Evolutionary conservation across 2,113 vertebrate genomes (phyloP).

Genomic region (Paramisgurnus dabryanus): DNA sequence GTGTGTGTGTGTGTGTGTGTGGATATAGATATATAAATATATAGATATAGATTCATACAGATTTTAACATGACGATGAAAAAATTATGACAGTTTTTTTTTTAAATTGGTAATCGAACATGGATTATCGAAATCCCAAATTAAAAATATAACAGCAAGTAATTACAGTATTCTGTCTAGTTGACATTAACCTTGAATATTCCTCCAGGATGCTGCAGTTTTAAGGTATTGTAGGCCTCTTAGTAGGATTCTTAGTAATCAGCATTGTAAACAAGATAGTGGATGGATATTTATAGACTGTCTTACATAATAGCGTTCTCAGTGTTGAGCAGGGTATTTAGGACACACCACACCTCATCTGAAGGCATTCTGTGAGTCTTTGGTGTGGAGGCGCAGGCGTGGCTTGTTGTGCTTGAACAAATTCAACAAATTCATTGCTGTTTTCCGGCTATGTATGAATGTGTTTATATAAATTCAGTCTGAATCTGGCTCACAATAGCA

Average conservation of each 20-base stretch:
- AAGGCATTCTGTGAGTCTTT: conserved; percentile 34
- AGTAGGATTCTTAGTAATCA: conserved; percentile 13
- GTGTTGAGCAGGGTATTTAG: conserved; percentile 41
- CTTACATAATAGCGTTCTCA: conserved; percentile 50
- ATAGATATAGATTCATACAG: too few relatives aligned
- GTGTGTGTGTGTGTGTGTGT: too few relatives aligned
- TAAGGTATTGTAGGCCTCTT: conserved; percentile 12
- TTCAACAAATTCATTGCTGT: neutral
- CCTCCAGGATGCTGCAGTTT: neutral
- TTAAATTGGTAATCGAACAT: too few relatives aligned
- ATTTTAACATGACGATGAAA: too few relatives aligned
- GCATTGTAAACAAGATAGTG: conserved; percentile 57
- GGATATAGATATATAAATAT: too few relatives aligned
- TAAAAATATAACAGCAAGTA: too few relatives aligned
- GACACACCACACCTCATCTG: conserved; percentile 22
- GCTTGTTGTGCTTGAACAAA: neutral
- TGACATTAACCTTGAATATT: too few relatives aligned
- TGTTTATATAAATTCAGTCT: neutral
- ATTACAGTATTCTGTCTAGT: too few relatives aligned
- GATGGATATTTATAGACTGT: conserved; percentile 47
- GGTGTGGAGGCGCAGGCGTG: conserved; percentile 10
- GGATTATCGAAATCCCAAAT: too few relatives aligned
- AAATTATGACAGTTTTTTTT: too few relatives aligned
- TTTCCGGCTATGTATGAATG: neutral
- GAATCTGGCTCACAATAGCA: too few relatives aligned